Conservation (phyloP, 2,797 vertebrate species). For the Melanotaenia maccullochi region DNA sequence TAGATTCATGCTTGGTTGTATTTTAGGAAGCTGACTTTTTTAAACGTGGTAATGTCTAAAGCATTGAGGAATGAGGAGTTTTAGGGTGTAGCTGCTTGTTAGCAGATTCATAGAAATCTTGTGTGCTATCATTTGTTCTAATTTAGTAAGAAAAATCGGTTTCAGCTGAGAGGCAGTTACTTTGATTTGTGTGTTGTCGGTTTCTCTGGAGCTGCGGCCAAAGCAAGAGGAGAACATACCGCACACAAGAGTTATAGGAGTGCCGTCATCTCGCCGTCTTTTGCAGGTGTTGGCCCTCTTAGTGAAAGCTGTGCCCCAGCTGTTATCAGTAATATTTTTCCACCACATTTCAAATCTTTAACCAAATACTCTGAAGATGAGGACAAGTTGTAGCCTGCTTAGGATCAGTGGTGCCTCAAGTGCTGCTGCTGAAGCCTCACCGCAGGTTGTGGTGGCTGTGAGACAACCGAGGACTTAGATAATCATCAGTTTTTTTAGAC, state of each 20-base stretch:
- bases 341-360: background rate
- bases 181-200: background rate
- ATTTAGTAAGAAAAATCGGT: background rate
- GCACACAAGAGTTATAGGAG: background rate
- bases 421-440: too few species aligned
- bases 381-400: too few species aligned
- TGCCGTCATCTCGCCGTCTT: background rate
- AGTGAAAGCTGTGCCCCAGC: constrained; percentile 12
- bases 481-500: constrained; percentile 22
- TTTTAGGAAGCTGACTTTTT: constrained; percentile 46
- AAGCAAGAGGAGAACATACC: constrained; percentile 7
- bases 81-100: background rate
- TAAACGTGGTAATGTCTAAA: constrained; percentile 7
- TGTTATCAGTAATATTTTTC: constrained; percentile 6
- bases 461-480: background rate
- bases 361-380: background rate
- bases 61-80: background rate
- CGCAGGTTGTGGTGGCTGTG: background rate
- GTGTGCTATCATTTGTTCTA: background rate
- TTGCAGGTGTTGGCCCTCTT: background rate
- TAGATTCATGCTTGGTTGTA: background rate
- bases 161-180: background rate
- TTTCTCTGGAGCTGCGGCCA: background rate
- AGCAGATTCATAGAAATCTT: background rate
- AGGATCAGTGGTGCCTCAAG: too few species aligned